Percentiles rank a stretch among this genome's conserved stretches.
Evolutionary conservation across 2,113 vertebrate species (phyloP).

Genomic region (Phalacrocorax brasilianus): DNA sequence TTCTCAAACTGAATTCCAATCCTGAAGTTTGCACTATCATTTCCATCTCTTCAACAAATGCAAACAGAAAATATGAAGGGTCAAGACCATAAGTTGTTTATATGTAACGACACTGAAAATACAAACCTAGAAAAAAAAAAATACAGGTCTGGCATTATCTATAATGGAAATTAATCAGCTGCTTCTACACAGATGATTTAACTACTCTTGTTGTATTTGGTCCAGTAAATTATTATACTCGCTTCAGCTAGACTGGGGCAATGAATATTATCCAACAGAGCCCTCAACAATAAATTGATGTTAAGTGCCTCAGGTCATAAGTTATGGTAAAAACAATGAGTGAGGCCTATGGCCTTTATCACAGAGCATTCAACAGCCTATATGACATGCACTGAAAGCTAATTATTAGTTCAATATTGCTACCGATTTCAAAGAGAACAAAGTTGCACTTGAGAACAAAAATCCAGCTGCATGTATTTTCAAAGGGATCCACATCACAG

Average conservation of each 20-base stretch:
- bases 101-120: not conserved
- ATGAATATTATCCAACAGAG: not conserved
- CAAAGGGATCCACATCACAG: not conserved
- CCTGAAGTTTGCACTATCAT: not conserved
- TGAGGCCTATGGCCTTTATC: rapidly evolving
- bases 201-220: not conserved
- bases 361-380: not conserved
- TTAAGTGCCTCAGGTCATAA: not conserved
- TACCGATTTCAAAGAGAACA: not conserved
- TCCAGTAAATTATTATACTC: not conserved
- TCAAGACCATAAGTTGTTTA: not conserved
- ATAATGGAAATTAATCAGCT: not conserved
- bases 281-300: not conserved
- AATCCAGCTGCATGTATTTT: not conserved
- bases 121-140: not conserved
- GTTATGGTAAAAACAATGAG: not conserved
- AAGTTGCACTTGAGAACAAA: not conserved
- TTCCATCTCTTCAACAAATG: not conserved
- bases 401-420: not conserved
- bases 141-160: not conserved
- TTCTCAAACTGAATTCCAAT: not conserved
- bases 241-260: not conserved
- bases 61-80: not conserved
- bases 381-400: not conserved
- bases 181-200: not conserved